Conservation (phyloP, 2,113 vertebrate genomes). For the Silurus meridionalis region DNA sequence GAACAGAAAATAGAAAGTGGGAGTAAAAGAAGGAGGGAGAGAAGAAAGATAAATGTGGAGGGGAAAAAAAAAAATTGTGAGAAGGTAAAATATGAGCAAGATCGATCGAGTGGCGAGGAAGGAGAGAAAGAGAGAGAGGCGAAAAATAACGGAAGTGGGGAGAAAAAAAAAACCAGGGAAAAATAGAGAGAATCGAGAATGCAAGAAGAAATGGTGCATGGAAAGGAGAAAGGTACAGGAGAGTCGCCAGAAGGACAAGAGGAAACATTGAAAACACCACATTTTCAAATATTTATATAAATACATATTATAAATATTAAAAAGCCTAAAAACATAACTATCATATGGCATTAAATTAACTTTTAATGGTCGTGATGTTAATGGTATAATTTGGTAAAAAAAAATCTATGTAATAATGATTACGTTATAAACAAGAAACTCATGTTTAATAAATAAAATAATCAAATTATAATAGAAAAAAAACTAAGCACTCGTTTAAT, state of each 20-base stretch:
- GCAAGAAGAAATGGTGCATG: background rate
- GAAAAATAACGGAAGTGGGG: background rate
- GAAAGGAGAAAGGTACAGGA: constrained; percentile 10
- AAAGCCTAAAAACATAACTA: background rate
- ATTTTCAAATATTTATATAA: background rate
- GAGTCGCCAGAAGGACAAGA: constrained; percentile 25
- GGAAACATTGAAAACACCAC: constrained; percentile 5
- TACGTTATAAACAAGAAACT: constrained; percentile 59
- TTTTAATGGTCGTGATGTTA: constrained; percentile 62
- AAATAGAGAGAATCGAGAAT: background rate
- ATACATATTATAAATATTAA: background rate
- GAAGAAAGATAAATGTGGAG: background rate
- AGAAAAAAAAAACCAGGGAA: background rate
- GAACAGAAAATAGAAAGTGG: background rate
- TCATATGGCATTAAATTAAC: constrained; percentile 4
- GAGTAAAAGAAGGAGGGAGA: background rate
- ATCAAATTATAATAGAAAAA: constrained; percentile 46
- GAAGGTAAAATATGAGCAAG: background rate
- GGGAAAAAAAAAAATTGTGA: background rate
- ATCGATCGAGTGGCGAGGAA: too few relatives aligned
- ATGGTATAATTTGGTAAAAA: constrained; percentile 60
- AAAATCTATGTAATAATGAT: constrained; percentile 67
- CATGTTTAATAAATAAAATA: constrained; percentile 59
- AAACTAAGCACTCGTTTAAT: constrained; percentile 63
- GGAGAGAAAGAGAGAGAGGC: background rate